Evolutionary conservation across 2,888 invertebrate species (phyloP), one percentile per base, ranked within the genome.

Genomic region (Encarsia formosa): DNA sequence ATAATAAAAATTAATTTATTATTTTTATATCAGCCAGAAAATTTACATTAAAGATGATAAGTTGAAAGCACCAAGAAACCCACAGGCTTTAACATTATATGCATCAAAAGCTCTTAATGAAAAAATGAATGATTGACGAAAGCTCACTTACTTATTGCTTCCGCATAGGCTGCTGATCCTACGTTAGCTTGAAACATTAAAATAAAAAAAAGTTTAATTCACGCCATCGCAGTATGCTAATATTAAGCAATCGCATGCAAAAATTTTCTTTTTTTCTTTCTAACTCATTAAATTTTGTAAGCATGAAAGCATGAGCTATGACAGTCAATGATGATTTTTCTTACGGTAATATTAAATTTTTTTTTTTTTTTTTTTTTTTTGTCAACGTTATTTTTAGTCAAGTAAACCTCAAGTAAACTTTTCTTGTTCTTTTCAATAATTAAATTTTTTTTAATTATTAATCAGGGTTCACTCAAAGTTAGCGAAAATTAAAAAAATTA

Each of bases 171-270:
- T 60, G 67, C 61, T 51, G 67, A 65, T 62, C 67, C 65, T 66
- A 69, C 61, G 70, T 67, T 70, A 63, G 70, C 71, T 71, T 71
- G 66, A 68, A 72, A 71, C 65, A 68, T 66, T 59, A 61, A 67
- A 65, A 62, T 41, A 54, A 49, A 41, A 54, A 50, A 53, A 47
- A 22, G 44, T 45, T 51, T 57, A 47, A 56, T 52, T 56, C 56
- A 52, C 52, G 39, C 52, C 46, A 41, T 52, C 43, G 43, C 43
- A 19, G 45, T 24, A 46, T n/a, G 22, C 39, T 46, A 35, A 41
- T 47, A 32, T 4, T 23, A 5, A 13, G n/a, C 40, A 42, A 22
- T 43, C 32, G 6, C 54, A 48, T 51, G 54, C 54, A 40, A n/a
- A n/a, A n/a, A n/a, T n/a, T n/a, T n/a, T n/a, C n/a, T n/a, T n/a